These are phyloP conservation scores for Ferrisia virgata DNA, from an alignment of 2,888 invertebrate genomes.

Conservation along the genomic window DNA sequence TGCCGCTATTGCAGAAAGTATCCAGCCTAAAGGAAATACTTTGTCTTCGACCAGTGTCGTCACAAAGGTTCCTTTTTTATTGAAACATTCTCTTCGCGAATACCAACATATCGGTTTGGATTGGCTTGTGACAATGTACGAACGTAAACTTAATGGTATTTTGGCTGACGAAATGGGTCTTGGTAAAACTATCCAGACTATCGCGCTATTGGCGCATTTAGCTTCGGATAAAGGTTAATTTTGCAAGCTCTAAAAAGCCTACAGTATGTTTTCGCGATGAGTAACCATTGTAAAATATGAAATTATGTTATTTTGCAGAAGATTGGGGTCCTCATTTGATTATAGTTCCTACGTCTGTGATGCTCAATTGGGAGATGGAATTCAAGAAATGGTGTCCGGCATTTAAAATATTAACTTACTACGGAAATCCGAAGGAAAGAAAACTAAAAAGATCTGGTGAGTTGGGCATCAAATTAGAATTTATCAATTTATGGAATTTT, in stretches of 20 bases:
- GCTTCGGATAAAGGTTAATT: slow-evolving; percentile 89
- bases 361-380: slow-evolving; percentile 99
- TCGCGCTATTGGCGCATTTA: slow-evolving; percentile 87
- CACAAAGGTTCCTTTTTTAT: slow-evolving; percentile 87
- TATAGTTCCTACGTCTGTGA: slow-evolving; percentile 97
- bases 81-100: slow-evolving; percentile 86
- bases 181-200: slow-evolving; percentile 96
- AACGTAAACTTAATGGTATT: slow-evolving; percentile 91
- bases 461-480: background rate
- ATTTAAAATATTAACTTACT: slow-evolving; percentile 97
- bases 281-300: too few relatives aligned
- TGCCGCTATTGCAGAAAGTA: slow-evolving; percentile 88
- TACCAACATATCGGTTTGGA: slow-evolving; percentile 97
- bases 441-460: slow-evolving; percentile 71
- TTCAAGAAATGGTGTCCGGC: slow-evolving; percentile 99
- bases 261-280: too few relatives aligned
- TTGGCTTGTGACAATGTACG: slow-evolving; percentile 95
- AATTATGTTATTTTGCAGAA: slow-evolving; percentile 53
- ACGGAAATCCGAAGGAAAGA: slow-evolving; percentile 93
- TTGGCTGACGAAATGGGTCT: slow-evolving; percentile 96
- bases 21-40: slow-evolving; percentile 97
- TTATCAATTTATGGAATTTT: background rate
- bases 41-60: slow-evolving; percentile 89
- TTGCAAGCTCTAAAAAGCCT: slow-evolving; percentile 55
- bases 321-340: slow-evolving; percentile 99